Evolutionary conservation across 1,140 invertebrate species (phyloP).

Genomic region (Drosophila burlai): DNA sequence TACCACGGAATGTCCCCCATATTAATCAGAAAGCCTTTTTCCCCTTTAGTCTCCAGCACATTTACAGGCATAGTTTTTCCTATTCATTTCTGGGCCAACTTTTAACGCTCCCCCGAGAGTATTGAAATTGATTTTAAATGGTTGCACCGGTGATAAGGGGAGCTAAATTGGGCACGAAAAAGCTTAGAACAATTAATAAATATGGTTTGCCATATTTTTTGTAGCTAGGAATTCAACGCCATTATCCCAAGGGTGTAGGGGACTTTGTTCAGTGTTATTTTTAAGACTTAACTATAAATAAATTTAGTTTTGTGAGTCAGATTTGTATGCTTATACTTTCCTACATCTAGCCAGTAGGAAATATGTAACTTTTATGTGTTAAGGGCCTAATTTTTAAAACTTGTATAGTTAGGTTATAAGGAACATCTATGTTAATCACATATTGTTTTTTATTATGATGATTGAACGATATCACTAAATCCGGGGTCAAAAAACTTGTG

Average conservation of each 20-base stretch:
- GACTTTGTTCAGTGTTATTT: too few species aligned
- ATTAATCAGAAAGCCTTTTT: neutral
- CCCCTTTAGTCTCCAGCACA: neutral
- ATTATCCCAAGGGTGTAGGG: neutral
- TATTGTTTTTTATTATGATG: too few species aligned
- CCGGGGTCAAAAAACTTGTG: too few species aligned
- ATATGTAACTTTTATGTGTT: too few species aligned
- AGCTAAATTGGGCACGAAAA: neutral
- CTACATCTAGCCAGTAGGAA: too few species aligned
- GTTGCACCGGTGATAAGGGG: slow-evolving; percentile 5
- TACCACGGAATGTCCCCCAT: slow-evolving; percentile 12
- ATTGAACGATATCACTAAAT: too few species aligned
- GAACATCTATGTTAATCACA: too few species aligned
- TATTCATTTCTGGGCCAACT: slow-evolving; percentile 12
- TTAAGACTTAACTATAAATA: too few species aligned
- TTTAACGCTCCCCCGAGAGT: slow-evolving; percentile 51
- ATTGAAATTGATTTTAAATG: slow-evolving; percentile 47
- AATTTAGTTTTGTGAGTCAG: too few species aligned
- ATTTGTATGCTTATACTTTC: too few species aligned
- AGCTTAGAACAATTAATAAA: slow-evolving; percentile 3
- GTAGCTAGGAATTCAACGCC: neutral
- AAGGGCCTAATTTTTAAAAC: too few species aligned
- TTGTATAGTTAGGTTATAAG: too few species aligned
- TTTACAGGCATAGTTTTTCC: neutral
- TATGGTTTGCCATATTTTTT: slow-evolving; percentile 2